Percentiles rank a stretch among this genome's conserved stretches.
Evolutionary conservation across 2,797 vertebrate species (phyloP).

Genomic region (Novumbra hubbsi): DNA sequence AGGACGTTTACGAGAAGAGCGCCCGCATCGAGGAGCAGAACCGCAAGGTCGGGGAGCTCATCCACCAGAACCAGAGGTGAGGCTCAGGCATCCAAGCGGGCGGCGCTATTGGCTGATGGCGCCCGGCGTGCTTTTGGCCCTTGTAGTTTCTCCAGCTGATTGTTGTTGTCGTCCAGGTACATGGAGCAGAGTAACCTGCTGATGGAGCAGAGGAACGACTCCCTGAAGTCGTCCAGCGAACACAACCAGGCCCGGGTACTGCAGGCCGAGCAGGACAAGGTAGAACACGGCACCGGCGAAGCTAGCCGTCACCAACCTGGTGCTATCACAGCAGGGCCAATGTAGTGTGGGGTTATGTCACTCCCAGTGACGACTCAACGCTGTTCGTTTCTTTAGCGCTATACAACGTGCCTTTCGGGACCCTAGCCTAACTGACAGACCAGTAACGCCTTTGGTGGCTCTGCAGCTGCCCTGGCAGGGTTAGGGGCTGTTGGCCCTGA

Average conservation of each 20-base stretch:
- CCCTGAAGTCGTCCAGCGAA: conserved; percentile 85
- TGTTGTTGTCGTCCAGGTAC: conserved; percentile 68
- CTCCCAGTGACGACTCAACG: not conserved
- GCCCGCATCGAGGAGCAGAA: conserved; percentile 94
- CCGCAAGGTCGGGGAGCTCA: conserved; percentile 90
- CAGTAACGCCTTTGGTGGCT: conserved; percentile 15
- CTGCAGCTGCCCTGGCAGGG: conserved; percentile 17
- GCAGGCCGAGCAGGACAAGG: conserved; percentile 95
- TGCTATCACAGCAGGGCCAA: not conserved
- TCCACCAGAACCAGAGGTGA: conserved; percentile 95
- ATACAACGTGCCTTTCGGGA: not conserved
- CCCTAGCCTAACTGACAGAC: not conserved
- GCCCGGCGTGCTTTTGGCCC: too few relatives aligned
- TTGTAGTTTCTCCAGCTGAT: not conserved
- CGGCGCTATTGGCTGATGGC: not conserved
- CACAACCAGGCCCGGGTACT: conserved; percentile 86
- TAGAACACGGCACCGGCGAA: conserved; percentile 38
- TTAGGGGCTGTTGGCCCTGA: conserved; percentile 34
- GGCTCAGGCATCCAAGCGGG: conserved; percentile 16
- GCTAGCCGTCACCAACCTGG: not conserved
- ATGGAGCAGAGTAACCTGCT: conserved; percentile 92
- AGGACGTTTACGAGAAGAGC: conserved; percentile 95
- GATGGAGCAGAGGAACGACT: conserved; percentile 91
- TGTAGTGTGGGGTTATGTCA: not conserved
- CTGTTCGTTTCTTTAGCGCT: not conserved